Base-by-base conservation (phyloP, 30 jellyfish, hydroid and myxozoan genomes). In the Mastigias papua region DNA sequence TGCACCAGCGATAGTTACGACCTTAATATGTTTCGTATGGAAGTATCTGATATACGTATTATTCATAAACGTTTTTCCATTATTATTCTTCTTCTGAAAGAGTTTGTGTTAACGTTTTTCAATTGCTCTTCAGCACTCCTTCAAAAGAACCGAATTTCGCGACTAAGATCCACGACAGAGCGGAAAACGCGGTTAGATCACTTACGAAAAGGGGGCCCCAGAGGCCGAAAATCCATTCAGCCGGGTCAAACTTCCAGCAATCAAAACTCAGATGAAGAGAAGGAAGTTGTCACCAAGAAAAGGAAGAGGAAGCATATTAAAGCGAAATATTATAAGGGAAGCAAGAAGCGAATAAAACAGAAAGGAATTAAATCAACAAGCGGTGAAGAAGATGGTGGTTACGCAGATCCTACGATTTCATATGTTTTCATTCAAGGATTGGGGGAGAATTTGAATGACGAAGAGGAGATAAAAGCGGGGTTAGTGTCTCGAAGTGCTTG, bases 91-190 rank as follows among this genome's bases (percentile, higher is more conserved):
- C 26, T 57, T 57, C 17, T 16, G 30, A 23, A 57, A 57, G 5
- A 57, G 5, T 3, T 37, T 37, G n/a, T 3, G 54, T 11, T 37
- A 3, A 5, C 54, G 10, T 37, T 37, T 37, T 37, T 3, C 54
- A 37, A 3, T 11, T 37, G 11, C 16, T 62, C 48, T 80, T 72
- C 66, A 94, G 99, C 99, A 0, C 58, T 94, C 25, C 90, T 70
- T 34, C 99, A 94, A 86, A 94, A 94, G 91, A 94, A 94, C 73
- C 81, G 99, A 69, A 94, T 94, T 8, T 94, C 99, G 21, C 92
- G 99, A 29, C 81, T 94, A 54, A 84, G 99, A 21, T 86, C 89
- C 8, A 94, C 99, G 48, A 83, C 96, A 8, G 92, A 92, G 66
- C 93, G 99, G 23, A 89, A 80, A 78, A 84, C 94, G 22, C 97